phyloP scores from a whole-genome alignment of 2,797 vertebrate genomes.

The Tangara arthus region DNA sequence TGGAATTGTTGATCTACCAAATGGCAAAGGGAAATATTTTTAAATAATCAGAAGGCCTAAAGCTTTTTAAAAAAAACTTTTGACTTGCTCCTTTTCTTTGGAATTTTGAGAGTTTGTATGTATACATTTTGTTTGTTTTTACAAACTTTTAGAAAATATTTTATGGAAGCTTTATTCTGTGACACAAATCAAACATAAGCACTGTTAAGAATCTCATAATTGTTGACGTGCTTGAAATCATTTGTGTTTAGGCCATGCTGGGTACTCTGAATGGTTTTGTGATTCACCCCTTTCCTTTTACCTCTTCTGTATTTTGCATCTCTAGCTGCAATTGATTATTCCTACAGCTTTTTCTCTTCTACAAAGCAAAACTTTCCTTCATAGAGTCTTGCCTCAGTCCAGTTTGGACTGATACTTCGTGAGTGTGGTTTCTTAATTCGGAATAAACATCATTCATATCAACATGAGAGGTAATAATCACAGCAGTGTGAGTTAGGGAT shows the following conservation, averaged over 20 bases:
- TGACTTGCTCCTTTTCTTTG: background rate
- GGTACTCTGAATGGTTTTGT: background rate
- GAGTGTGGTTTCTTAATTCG: background rate
- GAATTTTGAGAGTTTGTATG: background rate
- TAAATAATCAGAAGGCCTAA: background rate
- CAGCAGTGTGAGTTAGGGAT: background rate
- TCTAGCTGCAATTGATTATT: background rate
- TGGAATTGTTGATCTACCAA: background rate
- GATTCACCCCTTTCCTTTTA: background rate
- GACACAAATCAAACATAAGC: background rate
- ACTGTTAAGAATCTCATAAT: background rate
- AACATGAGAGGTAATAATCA: background rate
- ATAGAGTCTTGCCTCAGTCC: background rate
- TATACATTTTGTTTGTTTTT: background rate
- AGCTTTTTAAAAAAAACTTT: background rate
- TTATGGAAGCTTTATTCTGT: background rate
- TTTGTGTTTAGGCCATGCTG: background rate
- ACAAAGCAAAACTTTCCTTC: background rate
- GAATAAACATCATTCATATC: background rate
- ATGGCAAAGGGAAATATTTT: background rate
- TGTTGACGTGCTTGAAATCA: background rate
- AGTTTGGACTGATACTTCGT: background rate
- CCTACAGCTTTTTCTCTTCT: background rate
- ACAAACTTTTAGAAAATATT: background rate
- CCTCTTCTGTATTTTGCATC: background rate